Base-by-base conservation (phyloP, 2,888 invertebrate genomes). In the Cheilosia vulpina region DNA sequence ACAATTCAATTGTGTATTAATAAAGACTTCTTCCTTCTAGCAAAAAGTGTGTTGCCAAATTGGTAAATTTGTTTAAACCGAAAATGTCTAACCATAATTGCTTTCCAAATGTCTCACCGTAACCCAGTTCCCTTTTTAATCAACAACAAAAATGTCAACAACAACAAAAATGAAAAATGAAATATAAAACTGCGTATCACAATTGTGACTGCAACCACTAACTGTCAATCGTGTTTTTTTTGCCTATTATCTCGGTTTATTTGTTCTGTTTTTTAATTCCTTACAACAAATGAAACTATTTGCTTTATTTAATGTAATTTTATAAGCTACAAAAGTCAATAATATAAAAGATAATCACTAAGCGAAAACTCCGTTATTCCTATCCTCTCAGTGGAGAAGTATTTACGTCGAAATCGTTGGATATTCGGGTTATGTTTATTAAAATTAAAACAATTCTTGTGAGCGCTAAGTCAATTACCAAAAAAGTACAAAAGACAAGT, bases 401-500 rank as follows among this genome's bases (percentile, higher is more conserved):
- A 19, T 27, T 50, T 19, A 15, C 27, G 58, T 50, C 4, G 43
- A 69, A 55, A 5, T 24, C 15, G 6, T 19, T 43, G 9, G 9
- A 31, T 52, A 43, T n/a, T 62, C 71, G 78, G 62, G 78, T 78
- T 78, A 78, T 79, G 78, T 79, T 79, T 72, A 38, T 79, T 65
- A 52, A 68, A 65, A 71, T 13, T 38, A 62, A 63, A 31, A 57
- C 43, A 62, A 17, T 55, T 15, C 24, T 52, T 55, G 62, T 53
- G 52, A 47, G 7, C 43, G 19, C 31, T 58, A 58, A 77, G 82
- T 83, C 83, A 79, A 84, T 84, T 84, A 84, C 38, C 53, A 66
- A 75, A 79, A 47, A 69, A 80, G 80, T 84, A 80, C 84, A 80
- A 80, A 84, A 43, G 13, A 65, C n/a, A 66, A 53, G 43, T 66